phyloP scores from a whole-genome alignment of 2,113 vertebrate genomes.

The Chrysemys picta region DNA sequence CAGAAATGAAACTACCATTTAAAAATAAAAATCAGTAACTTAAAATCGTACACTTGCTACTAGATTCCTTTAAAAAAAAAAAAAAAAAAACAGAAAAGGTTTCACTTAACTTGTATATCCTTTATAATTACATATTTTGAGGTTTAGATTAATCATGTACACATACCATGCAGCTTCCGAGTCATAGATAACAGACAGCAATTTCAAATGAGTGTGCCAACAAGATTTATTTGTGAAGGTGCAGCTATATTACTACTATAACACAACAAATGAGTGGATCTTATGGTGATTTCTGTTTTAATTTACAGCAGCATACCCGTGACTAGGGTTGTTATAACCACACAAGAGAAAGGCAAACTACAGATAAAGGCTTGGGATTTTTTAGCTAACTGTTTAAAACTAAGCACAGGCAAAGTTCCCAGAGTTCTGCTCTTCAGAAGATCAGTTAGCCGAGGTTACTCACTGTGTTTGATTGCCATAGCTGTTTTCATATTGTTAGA shows the following conservation, averaged over 20 bases:
- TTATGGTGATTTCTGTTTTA: neutral
- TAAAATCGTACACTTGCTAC: neutral
- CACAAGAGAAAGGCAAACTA: neutral
- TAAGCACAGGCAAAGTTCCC: neutral
- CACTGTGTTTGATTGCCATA: neutral
- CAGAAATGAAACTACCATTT: neutral
- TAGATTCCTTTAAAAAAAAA: neutral
- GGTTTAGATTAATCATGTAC: neutral
- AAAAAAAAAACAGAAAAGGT: neutral
- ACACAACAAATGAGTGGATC: neutral
- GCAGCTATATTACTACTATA: neutral
- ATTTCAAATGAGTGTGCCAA: no score
- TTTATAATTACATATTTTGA: neutral
- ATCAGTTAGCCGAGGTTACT: neutral
- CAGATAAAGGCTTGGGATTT: neutral
- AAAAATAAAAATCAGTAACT: neutral
- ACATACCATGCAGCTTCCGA: neutral
- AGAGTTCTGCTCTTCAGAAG: neutral
- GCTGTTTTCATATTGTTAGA: rapidly evolving
- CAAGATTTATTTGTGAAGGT: neutral
- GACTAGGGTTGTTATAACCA: rapidly evolving
- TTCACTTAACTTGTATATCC: neutral
- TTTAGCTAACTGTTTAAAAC: neutral
- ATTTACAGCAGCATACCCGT: neutral
- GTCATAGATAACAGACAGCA: neutral